Base-by-base conservation (phyloP, 2,113 vertebrate genomes). In the Synodontis membranacea region DNA sequence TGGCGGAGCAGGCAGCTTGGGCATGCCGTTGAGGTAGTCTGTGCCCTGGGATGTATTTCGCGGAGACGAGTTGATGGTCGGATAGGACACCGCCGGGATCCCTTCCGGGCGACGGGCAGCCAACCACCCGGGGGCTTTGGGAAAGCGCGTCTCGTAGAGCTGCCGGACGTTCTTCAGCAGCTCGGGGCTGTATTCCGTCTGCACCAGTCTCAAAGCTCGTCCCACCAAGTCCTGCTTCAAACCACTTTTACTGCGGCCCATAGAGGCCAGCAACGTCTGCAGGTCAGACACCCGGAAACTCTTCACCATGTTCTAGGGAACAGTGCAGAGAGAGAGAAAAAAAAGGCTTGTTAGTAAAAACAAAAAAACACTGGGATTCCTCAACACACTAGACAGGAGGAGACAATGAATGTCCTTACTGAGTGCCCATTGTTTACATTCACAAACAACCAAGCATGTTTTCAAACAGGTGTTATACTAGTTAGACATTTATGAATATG, bases 251-350 rank as follows among this genome's bases (percentile, higher is more conserved):
- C 97, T 99, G 92, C 98, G 97, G 84, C 98, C 98, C 90, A 99
- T 99, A 28, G 97, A 99, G 91, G 98, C 97, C 92, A 99, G 94
- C 92, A 99, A 96, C 88, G 97, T 98, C 94, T 99, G 98, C 92
- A 99, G 97, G 94, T 99, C 98, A 90, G 98, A 99, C 89, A 99
- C 98, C 92, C 98, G 96, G 94, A 99, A 99, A 95, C 98, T 98
- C 97, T 99, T 99, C 93, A 99, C 98, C 98, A 99, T 99, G 95
- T 99, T 99, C 98, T 99, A 80, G 0, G 54, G 10, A 78, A 58
- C 39, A 44, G 14, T 79, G 54, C 4, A 64, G 83, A 85, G 39
- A 75, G 42, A 34, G 3, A 28, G 15, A 9, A 3, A 84, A 3
- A 82, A 68, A 6, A 76, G 5, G n/a, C 46, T n/a, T n/a, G n/a